Evolutionary conservation across 2,888 invertebrate genomes (phyloP), one percentile per base, ranked within the genome.

Genomic region (Rhamnusium bicolor): DNA sequence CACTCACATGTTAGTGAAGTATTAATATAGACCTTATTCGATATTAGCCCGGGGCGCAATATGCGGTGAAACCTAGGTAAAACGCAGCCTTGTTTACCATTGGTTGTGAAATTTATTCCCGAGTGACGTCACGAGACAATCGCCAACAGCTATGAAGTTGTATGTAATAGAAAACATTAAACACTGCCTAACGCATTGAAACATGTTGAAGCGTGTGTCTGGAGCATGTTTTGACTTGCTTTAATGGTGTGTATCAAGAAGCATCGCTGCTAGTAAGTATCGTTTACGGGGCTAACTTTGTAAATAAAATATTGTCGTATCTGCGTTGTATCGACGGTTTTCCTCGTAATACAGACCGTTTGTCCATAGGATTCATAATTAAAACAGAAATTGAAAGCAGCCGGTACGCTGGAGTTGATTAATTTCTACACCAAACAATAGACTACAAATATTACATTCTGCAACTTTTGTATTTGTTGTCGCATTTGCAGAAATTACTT

Each of bases 21-120:
- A 71, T 71, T 65, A 71, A 71, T 71, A 71, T 58, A 32, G 49
- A 32, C 62, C 58, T 65, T 56, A 58, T 24, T 58, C 54, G 65
- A 65, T 47, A 58, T 16, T 16, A 19, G 53, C 65, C 19, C 19
- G 53, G 49, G 67, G 74, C 74, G 3, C 18, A 65, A 74, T 66
- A 73, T 69, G 71, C 67, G 66, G 60, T 61, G 14, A 46, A 24
- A 53, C 47, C 61, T 62, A 54, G 24, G 56, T 53, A 19, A 51
- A 62, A 63, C 60, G 54, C 69, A 21, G 19, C 18, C 65, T 51
- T 68, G 62, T 71, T 66, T 61, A 62, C 70, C 53, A 47, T 46
- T 14, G 70, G 58, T 60, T 68, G 61, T 69, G 69, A 73, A 75
- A 71, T 75, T 69, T 71, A 71, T 47, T 58, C 73, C 66, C 60